These are phyloP conservation scores for Corapipo altera DNA, from an alignment of 2,113 vertebrate genomes.

Conservation along the genomic window DNA sequence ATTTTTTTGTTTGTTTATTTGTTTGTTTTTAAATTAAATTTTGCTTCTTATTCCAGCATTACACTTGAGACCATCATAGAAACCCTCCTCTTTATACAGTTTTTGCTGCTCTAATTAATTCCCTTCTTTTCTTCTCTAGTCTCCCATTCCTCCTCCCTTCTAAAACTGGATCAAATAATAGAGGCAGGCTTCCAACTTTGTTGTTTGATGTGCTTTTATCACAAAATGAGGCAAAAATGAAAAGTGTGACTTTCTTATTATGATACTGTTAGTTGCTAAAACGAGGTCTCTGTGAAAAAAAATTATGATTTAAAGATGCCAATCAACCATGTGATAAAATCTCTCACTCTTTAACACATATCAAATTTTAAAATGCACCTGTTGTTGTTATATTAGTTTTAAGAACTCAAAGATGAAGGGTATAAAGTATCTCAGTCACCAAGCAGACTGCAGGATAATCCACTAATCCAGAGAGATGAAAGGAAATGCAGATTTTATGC, in stretches of 20 bases:
- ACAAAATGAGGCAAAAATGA: slow-evolving; percentile 32
- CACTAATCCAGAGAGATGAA: slow-evolving; percentile 63
- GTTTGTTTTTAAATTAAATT: neutral
- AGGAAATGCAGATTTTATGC: slow-evolving; percentile 67
- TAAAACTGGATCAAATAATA: slow-evolving; percentile 47
- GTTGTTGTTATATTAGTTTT: slow-evolving; percentile 35
- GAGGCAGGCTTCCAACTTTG: slow-evolving; percentile 26
- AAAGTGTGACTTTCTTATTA: neutral
- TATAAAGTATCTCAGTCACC: slow-evolving; percentile 28
- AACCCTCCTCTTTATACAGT: neutral
- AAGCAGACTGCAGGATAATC: slow-evolving; percentile 46
- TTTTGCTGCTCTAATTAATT: slow-evolving; percentile 44
- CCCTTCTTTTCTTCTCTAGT: neutral
- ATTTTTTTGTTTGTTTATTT: neutral
- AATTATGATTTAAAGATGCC: neutral
- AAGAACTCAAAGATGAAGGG: slow-evolving; percentile 25
- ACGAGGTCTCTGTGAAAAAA: neutral
- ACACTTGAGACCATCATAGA: slow-evolving; percentile 7
- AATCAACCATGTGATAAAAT: neutral
- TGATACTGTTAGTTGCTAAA: slow-evolving; percentile 18
- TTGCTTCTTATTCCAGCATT: slow-evolving; percentile 13
- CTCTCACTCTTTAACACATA: neutral
- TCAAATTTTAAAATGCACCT: slow-evolving; percentile 53
- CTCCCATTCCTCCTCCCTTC: neutral
- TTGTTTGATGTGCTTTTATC: slow-evolving; percentile 55